phyloP scores from a whole-genome alignment of 2,888 invertebrate species.

The Lasioglossum pauxillum region DNA sequence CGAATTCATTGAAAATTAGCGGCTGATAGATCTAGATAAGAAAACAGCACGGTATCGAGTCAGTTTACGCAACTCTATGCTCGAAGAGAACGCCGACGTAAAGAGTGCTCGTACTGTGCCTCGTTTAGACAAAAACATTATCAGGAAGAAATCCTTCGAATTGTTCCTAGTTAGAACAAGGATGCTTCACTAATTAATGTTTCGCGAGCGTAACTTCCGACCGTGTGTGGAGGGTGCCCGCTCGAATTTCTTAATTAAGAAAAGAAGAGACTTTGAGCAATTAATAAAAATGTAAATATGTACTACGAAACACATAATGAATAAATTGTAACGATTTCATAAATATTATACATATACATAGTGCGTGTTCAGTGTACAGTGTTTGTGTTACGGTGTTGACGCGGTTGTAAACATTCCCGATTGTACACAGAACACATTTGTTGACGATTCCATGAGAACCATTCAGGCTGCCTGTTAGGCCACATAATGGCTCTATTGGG shows the following conservation, averaged over 20 bases:
- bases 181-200: conserved; percentile 46
- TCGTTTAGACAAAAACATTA: not conserved
- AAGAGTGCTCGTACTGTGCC: not conserved
- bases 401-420: not conserved
- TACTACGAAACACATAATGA: not conserved
- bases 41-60: not conserved
- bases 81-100: not conserved
- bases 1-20: not conserved
- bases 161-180: not conserved
- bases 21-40: not conserved
- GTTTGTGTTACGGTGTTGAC: not conserved
- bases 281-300: not conserved
- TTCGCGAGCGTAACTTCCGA: conserved; percentile 51
- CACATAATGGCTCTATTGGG: not conserved
- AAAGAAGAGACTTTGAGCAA: not conserved
- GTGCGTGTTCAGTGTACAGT: not conserved
- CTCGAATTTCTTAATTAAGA: conserved; percentile 34
- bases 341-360: not conserved
- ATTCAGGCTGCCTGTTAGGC: not conserved
- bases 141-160: not conserved
- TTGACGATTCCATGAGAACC: not conserved
- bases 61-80: not conserved
- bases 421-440: not conserved
- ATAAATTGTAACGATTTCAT: not conserved
- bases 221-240: conserved; percentile 5